phyloP scores from a whole-genome alignment of 2,797 vertebrate genomes.

The Girardinus metallicus region DNA sequence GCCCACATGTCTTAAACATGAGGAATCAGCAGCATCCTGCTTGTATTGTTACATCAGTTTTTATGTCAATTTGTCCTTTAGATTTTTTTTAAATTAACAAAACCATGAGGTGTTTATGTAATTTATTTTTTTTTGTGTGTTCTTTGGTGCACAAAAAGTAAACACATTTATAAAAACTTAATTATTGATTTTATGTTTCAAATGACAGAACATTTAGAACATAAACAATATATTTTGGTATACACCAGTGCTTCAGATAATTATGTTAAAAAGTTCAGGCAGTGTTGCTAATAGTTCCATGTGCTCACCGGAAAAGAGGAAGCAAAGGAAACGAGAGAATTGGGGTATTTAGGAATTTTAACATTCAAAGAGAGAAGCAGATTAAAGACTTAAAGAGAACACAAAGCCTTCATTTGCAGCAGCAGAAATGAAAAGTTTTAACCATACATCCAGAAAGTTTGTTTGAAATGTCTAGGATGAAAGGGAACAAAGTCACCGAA shows the following conservation, averaged over 20 bases:
- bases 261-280: neutral
- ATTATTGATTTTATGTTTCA: neutral
- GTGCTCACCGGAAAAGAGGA: neutral
- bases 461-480: constrained; percentile 59
- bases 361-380: constrained; percentile 39
- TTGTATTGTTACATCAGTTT: neutral
- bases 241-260: neutral
- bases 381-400: constrained; percentile 44
- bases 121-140: neutral
- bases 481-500: constrained; percentile 53
- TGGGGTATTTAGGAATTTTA: constrained; percentile 18
- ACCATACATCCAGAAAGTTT: constrained; percentile 50
- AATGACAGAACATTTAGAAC: neutral
- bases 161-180: neutral
- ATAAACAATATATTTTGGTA: neutral
- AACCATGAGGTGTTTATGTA: neutral
- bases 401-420: constrained; percentile 50
- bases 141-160: neutral
- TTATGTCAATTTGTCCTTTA: neutral
- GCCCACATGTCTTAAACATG: neutral
- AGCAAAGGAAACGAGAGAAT: constrained; percentile 21
- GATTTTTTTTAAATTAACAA: neutral
- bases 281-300: neutral
- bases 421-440: constrained; percentile 35
- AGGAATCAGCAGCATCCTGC: neutral